Evolutionary conservation across 1,140 invertebrate genomes (phyloP), one percentile per base, ranked within the genome.

Genomic region (Ganaspis sp.): DNA sequence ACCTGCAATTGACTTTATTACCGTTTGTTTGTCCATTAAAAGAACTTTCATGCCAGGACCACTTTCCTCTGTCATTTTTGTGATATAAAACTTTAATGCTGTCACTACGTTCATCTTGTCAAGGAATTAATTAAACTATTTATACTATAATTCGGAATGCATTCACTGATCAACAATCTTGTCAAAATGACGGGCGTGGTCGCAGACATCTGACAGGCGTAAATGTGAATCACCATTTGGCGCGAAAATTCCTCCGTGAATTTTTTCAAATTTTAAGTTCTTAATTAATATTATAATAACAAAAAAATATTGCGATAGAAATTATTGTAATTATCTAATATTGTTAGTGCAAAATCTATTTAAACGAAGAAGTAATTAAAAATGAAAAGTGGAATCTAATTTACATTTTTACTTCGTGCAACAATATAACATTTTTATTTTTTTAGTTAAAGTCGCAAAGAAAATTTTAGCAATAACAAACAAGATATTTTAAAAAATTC

Each of bases 11-110:
- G 2, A 64, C 17, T 23, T 53, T 38, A 64, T 89, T 92, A 98
- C 97, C 81, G 98, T 99, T 91, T 99, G 97, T 92, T 98, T 98
- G 91, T 99, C 99, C 95, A 99, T 97, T 38, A 99, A 92, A 78
- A 99, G 93, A 38, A 99, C 96, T 95, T 99, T 99, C 98, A 99
- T 99, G 45, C 98, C 98, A 8, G 98, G 97, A 2, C 99, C 99
- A 91, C 96, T 97, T 84, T 99, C 97, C 77, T 98, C 95, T n/a
- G 98, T 97, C 98, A 99, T 99, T 92, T 98, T 98, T 38, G 96
- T 96, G 76, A 99, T 95, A 90, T 99, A 99, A 89, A 97, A 94
- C 90, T 98, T 98, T 45, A 99, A 94, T 45, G 97, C 97, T 79
- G 94, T 93, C 83, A 98, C 94, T 11, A 98, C 94, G 92, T 99